phyloP scores from a whole-genome alignment of 1,140 invertebrate species.

The Daktulosphaira vitifoliae region DNA sequence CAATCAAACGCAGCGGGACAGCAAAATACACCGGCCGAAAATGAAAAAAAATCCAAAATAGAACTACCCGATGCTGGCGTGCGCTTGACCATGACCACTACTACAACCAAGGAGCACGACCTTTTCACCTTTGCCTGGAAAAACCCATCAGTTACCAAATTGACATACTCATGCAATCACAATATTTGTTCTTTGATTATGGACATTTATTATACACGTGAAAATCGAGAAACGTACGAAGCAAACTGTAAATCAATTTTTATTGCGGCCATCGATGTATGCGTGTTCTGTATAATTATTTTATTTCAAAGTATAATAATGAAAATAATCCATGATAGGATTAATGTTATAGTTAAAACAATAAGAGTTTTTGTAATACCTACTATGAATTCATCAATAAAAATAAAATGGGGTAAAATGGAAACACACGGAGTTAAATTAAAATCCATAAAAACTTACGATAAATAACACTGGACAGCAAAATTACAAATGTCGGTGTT shows the following conservation, averaged over 20 bases:
- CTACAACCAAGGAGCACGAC: background rate
- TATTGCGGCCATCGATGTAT: background rate
- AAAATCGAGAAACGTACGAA: background rate
- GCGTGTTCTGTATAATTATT: background rate
- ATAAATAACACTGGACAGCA: no score
- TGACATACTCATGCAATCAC: slow-evolving; percentile 25
- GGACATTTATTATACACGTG: background rate
- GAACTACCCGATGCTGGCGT: background rate
- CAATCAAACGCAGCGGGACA: slow-evolving; percentile 16
- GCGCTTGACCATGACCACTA: background rate
- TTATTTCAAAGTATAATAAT: no score
- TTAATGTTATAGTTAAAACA: no score
- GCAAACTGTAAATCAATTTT: slow-evolving; percentile 10
- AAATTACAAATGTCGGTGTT: no score
- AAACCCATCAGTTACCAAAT: slow-evolving; percentile 24
- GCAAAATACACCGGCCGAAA: background rate
- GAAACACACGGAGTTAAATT: no score
- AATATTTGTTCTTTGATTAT: slow-evolving; percentile 16
- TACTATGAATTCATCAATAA: no score
- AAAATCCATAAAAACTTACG: no score
- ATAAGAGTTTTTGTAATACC: no score
- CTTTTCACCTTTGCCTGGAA: slow-evolving; percentile 15
- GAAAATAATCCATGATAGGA: no score
- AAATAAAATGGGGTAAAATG: no score
- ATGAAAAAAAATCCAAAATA: no score